Evolutionary conservation across 1,140 invertebrate species (phyloP).

Genomic region (Drosophila mauritiana): DNA sequence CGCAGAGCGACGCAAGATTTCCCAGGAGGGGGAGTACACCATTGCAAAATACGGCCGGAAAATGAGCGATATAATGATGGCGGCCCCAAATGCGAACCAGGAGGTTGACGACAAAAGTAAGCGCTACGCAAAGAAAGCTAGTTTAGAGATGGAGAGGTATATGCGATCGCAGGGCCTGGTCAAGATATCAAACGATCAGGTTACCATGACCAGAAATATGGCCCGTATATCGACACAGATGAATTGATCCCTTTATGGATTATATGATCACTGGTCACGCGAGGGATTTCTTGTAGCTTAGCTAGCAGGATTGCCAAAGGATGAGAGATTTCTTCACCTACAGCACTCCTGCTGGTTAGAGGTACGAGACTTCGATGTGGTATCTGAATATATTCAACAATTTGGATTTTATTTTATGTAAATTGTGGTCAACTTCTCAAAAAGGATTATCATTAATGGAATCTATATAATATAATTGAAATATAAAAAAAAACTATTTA

Average conservation of each 20-base stretch:
- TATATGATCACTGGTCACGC: background rate
- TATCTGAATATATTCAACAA: background rate
- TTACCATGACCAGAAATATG: background rate
- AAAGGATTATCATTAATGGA: background rate
- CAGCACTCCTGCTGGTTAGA: slow-evolving; percentile 6
- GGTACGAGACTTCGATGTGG: background rate
- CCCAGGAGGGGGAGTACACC: slow-evolving; percentile 52
- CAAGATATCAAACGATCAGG: slow-evolving; percentile 27
- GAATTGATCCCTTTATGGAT: background rate
- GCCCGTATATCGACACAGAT: background rate
- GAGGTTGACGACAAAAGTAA: background rate
- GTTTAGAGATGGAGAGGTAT: slow-evolving; percentile 26
- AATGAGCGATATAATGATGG: slow-evolving; percentile 45
- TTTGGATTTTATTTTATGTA: background rate
- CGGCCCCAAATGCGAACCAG: background rate
- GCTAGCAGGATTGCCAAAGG: slow-evolving; percentile 4
- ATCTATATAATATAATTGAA: too few species aligned
- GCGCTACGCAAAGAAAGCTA: slow-evolving; percentile 11
- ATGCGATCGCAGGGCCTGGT: slow-evolving; percentile 37
- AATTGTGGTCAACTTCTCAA: slow-evolving; percentile 16
- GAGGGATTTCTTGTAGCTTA: background rate
- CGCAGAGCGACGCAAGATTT: slow-evolving; percentile 27
- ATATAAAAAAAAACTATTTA: too few species aligned
- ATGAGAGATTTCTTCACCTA: background rate
- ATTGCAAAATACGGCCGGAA: slow-evolving; percentile 45